Evolutionary conservation across 2,797 vertebrate genomes (phyloP).

Genomic region (Urocyon cinereoargenteus): DNA sequence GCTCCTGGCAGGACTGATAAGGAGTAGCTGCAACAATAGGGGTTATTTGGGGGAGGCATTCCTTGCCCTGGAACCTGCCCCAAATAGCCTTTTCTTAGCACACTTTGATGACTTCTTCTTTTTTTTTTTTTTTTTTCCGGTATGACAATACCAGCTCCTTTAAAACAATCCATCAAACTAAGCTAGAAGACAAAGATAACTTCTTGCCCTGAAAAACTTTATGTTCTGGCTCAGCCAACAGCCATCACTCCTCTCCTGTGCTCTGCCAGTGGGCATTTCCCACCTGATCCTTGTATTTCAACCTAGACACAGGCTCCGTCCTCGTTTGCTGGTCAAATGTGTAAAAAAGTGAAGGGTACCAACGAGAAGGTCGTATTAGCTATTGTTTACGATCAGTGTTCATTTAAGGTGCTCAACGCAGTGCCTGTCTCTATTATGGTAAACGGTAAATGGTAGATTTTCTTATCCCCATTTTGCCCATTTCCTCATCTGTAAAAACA

Average conservation of each 20-base stretch:
- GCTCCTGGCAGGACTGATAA: slow-evolving; percentile 71
- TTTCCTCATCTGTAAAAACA: background rate
- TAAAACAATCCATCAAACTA: slow-evolving; percentile 71
- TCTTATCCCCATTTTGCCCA: background rate
- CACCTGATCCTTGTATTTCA: background rate
- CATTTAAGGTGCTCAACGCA: background rate
- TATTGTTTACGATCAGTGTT: background rate
- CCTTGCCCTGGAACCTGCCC: slow-evolving; percentile 59
- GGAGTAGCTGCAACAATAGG: slow-evolving; percentile 72
- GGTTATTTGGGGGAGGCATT: slow-evolving; percentile 65
- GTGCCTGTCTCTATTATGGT: background rate
- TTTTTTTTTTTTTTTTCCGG: background rate
- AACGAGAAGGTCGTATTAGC: background rate
- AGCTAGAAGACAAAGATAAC: slow-evolving; percentile 16
- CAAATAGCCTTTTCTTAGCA: slow-evolving; percentile 59
- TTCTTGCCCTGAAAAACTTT: slow-evolving; percentile 39
- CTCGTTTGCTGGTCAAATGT: background rate
- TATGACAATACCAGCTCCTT: slow-evolving; percentile 49
- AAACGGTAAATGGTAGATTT: background rate
- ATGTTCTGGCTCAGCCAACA: background rate
- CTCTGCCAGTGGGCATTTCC: background rate
- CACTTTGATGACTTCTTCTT: background rate
- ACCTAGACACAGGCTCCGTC: background rate
- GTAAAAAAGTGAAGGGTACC: background rate
- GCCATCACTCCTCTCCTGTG: background rate